Evolutionary conservation across 2,888 invertebrate species (phyloP), one percentile per base, ranked within the genome.

Genomic region (Dermolepida albohirtum): DNA sequence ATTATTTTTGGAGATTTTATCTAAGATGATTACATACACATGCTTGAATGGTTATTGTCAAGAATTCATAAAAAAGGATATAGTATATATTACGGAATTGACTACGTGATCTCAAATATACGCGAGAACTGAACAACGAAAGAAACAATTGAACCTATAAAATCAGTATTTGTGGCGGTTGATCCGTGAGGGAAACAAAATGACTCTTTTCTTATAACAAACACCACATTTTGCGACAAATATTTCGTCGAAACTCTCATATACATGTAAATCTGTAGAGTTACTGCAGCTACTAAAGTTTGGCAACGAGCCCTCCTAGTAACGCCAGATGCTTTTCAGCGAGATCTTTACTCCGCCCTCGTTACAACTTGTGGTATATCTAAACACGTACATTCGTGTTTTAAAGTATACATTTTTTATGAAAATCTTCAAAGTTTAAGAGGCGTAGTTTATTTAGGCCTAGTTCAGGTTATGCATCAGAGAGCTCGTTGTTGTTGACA

Each of bases 321-420:
- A 22, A 22, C 22, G 71, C 71, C 71, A 71, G 71, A 69, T 71
- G 69, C 69, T 71, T 66, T 71, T 65, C 64, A 64, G 67, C 52
- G 65, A 57, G 51, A 50, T 67, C 62, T 68, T 67, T 64, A 62
- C 68, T 47, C 34, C 34, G 14, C 47, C 47, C 47, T 17, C 8
- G 47, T 47, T 67, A 69, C 69, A 59, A 69, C 62, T 64, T 65
- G 67, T 34, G 67, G 66, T 71, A 64, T 66, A 69, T 68, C 66
- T 66, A 64, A 64, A 64, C 63, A 54, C 62, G 64, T 68, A 70
- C 63, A 69, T 68, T 67, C 64, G 66, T 54, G 55, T 59, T 66
- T 67, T 62, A 64, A 57, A 64, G 63, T 63, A 68, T 68, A 70
- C 62, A 70, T 54, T 54, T 54, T 52, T 54, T 55, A 55, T 55